These are phyloP conservation scores for Apodemia mormo DNA, from an alignment of 2,888 invertebrate species.

Conservation along the genomic window DNA sequence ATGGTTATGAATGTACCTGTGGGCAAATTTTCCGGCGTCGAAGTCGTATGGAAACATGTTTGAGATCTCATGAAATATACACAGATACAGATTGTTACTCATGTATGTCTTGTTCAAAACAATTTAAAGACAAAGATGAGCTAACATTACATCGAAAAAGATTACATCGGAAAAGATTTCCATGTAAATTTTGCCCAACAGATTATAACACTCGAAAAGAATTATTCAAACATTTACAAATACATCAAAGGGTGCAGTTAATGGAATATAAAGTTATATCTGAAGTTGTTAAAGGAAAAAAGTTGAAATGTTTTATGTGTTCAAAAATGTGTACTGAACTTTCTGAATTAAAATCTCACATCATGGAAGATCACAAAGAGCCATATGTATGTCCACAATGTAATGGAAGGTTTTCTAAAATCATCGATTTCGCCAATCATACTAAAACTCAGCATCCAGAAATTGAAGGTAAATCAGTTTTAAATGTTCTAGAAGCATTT, in stretches of 20 bases:
- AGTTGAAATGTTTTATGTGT: slow-evolving; percentile 68
- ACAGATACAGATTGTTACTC: slow-evolving; percentile 46
- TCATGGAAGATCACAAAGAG: slow-evolving; percentile 68
- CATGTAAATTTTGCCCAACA: slow-evolving; percentile 75
- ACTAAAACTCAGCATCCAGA: slow-evolving; percentile 65
- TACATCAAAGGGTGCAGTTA: slow-evolving; percentile 72
- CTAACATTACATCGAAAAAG: slow-evolving; percentile 60
- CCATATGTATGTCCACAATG: slow-evolving; percentile 66
- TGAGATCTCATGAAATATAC: slow-evolving; percentile 60
- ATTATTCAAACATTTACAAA: slow-evolving; percentile 67
- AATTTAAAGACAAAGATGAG: slow-evolving; percentile 62
- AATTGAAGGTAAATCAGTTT: slow-evolving; percentile 62
- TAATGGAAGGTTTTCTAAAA: slow-evolving; percentile 58
- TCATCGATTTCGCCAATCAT: slow-evolving; percentile 67
- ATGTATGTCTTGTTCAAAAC: slow-evolving; percentile 60
- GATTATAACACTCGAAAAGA: slow-evolving; percentile 69
- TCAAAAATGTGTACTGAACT: slow-evolving; percentile 57
- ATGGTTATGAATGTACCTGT: slow-evolving; percentile 68
- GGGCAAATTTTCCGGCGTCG: slow-evolving; percentile 60
- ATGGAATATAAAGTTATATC: slow-evolving; percentile 74
- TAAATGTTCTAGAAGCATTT: slow-evolving; percentile 70
- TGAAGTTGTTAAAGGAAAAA: slow-evolving; percentile 65
- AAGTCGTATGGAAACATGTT: slow-evolving; percentile 68
- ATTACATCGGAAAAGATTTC: slow-evolving; percentile 64
- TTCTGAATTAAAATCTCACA: slow-evolving; percentile 64